Evolutionary conservation across 1,140 invertebrate species (phyloP), one percentile per base, ranked within the genome.

Genomic region (Drosophila pseudoananassae): DNA sequence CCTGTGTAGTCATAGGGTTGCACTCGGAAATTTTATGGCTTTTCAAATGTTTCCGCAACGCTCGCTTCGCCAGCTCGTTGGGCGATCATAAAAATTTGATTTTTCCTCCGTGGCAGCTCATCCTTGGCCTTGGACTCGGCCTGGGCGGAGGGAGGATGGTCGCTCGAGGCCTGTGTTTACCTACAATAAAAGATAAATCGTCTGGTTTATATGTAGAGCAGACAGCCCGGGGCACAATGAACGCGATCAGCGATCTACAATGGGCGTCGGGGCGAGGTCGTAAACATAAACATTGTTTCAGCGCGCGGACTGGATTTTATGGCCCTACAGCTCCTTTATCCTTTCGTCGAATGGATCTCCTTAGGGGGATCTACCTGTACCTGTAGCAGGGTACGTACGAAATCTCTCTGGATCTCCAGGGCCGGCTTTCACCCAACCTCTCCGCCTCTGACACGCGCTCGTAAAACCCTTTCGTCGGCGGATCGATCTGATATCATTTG

Each of bases 191-290:
- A 88, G 50, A 83, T 88, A 88, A 88, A 88, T 88, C 57, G 78
- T 88, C 76, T 88, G 83, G 83, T 88, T 88, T 82, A 78, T 74
- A 88, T 88, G 65, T 88, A 88, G 83, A 88, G 83, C 83, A 87
- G 75, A 76, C 75, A 76, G 78, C 55, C 14, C 70, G 12, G 68
- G 68, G 70, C 75, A 51, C 83, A 65, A 76, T 76, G 61, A 65
- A 73, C 8, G 40, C 66, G 78, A 82, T 82, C 78, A 82, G 70
- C 60, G 74, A 82, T 69, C 64, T 50, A 63, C 68, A 70, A 76
- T 58, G 60, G 49, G 40, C 50, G 65, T 15, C 40, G 40, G 40
- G 40, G 40, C 40, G 23, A 36, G 47, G 58, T 74, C 72, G 66
- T 81, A 80, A 80, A 81, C 50, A 54, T n/a, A 49, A 38, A 70